Conservation (phyloP, 2,797 vertebrate species). For the Microcaecilia unicolor region DNA sequence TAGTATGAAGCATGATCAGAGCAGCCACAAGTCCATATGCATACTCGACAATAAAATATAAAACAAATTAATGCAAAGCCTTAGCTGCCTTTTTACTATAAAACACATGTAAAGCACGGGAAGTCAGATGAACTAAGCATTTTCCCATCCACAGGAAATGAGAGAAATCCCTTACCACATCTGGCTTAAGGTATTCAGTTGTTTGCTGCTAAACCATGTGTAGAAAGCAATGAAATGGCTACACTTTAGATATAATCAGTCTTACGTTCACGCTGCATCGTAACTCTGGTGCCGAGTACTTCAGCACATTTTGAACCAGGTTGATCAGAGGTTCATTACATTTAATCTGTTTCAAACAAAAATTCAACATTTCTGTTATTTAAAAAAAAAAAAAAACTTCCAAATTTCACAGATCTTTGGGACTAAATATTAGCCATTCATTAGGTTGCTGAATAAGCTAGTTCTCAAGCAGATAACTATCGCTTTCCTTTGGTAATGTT, state of each 20-base stretch:
- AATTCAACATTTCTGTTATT: constrained; percentile 51
- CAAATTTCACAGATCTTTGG: background rate
- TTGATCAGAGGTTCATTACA: constrained; percentile 84
- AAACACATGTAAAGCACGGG: no score
- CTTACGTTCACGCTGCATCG: constrained; percentile 80
- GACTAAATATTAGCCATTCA: no score
- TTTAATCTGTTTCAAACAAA: constrained; percentile 87
- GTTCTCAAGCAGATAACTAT: no score
- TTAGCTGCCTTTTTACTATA: no score
- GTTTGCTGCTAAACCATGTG: no score
- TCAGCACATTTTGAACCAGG: constrained; percentile 78
- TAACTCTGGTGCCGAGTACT: constrained; percentile 71
- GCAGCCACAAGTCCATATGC: constrained; percentile 34
- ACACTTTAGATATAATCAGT: constrained; percentile 58
- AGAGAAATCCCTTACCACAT: no score
- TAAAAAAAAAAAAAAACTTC: background rate
- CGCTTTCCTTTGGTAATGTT: no score
- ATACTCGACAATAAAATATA: constrained; percentile 12
- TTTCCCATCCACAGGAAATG: no score
- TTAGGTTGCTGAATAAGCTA: no score
- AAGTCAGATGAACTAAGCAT: no score
- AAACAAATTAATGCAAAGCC: no score
- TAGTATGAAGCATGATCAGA: constrained; percentile 21
- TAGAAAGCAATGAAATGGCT: constrained; percentile 62
- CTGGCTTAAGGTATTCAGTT: no score